Percentiles rank a stretch among this genome's conserved stretches.
Conservation (phyloP, 2,797 vertebrate genomes). For the Pangasius djambal region DNA sequence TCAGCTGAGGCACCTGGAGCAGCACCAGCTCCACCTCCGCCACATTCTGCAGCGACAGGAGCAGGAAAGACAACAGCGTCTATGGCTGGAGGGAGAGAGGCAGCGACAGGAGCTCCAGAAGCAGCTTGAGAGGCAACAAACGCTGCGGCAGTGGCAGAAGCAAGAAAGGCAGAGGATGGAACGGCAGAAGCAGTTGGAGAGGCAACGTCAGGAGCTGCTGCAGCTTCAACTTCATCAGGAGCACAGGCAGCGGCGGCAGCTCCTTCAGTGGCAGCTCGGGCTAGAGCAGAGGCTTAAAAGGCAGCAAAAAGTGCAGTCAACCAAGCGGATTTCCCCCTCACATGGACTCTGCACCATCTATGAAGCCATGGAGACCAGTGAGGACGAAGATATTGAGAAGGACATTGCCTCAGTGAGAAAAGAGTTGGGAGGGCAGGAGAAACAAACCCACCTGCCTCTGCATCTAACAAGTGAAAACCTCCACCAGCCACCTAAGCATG, state of each 20-base stretch:
- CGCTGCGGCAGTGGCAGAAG: slow-evolving; percentile 40
- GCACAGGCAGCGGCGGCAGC: slow-evolving; percentile 73
- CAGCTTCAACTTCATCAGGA: slow-evolving; percentile 69
- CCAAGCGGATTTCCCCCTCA: slow-evolving; percentile 73
- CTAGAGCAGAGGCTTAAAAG: slow-evolving; percentile 69
- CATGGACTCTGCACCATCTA: slow-evolving; percentile 90
- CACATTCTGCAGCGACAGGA: slow-evolving; percentile 70
- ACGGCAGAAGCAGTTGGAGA: slow-evolving; percentile 66
- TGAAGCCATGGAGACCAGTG: slow-evolving; percentile 83
- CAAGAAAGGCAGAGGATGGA: slow-evolving; percentile 42
- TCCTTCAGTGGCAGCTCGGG: slow-evolving; percentile 76
- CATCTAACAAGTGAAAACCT: slow-evolving; percentile 51
- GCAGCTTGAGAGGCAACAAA: slow-evolving; percentile 31
- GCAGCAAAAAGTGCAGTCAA: slow-evolving; percentile 58
- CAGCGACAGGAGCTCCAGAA: slow-evolving; percentile 43
- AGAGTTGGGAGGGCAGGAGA: not conserved
- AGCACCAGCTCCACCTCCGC: slow-evolving; percentile 66
- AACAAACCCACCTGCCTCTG: slow-evolving; percentile 37
- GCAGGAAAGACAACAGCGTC: slow-evolving; percentile 55
- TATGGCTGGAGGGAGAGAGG: slow-evolving; percentile 35
- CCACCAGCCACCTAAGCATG: slow-evolving; percentile 59
- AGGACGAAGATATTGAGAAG: slow-evolving; percentile 71
- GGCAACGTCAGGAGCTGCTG: slow-evolving; percentile 51
- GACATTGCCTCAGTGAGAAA: not conserved
- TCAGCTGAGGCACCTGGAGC: slow-evolving; percentile 67